Base-by-base conservation (phyloP, 2,113 vertebrate genomes). In the Bostrychus sinensis region DNA sequence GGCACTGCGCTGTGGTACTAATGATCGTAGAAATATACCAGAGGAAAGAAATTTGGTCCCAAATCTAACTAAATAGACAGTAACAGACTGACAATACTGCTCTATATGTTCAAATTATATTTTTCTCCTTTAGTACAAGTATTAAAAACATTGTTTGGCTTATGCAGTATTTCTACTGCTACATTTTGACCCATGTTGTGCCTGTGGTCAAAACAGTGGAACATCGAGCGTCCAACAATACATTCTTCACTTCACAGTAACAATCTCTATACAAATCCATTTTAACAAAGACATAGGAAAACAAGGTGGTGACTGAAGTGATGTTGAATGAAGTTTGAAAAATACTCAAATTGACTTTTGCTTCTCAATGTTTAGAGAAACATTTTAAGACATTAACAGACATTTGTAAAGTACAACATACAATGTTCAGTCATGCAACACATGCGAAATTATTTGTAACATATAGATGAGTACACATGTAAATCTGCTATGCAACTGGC, bases 41-140 rank as follows among this genome's bases (percentile, higher is more conserved):
- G n/a, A n/a, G n/a, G n/a, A n/a, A 28, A 14, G 62, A 74, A 58
- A 62, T 84, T 91, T 91, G 90, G 85, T 89, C 88, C 87, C 12
- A 60, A 83, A 65, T 87, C 86, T 90, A 88, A 84, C 88, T 61
- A 43, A 32, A 71, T 43, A 41, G 41, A 67, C 82, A 72, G 57
- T 62, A 63, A 46, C 13, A 57, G 51, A 75, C 58, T 41, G 54
- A 84, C 64, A 82, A 82, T 72, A 77, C 74, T 81, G 78, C 58
- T 65, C 69, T 56, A 76, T 20, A 60, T 25, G 70, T 22, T 16
- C 13, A 30, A 12, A 26, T 16, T 8, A 59, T 58, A 59, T 36
- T 46, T 32, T 16, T 56, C 8, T 56, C 62, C 30, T 75, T n/a
- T 54, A 66, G 63, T 82, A 79, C 66, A 83, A 74, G 65, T 46